Evolutionary conservation across 2,888 invertebrate genomes (phyloP).

Genomic region (Oscheius sp.): DNA sequence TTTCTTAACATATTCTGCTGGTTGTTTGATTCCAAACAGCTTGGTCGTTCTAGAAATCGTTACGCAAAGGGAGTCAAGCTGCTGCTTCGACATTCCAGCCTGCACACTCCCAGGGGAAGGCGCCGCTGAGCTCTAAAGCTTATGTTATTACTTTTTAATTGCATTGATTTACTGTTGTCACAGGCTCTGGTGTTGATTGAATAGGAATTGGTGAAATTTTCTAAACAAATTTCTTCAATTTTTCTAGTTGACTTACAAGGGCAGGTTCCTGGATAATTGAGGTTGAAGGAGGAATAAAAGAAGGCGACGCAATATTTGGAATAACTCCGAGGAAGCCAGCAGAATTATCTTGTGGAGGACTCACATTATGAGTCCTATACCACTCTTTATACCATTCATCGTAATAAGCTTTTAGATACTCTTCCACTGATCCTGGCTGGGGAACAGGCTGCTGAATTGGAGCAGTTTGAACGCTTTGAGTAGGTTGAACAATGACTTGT

Average conservation of each 20-base stretch:
- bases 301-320: not conserved
- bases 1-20: conserved; percentile 40
- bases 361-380: conserved; percentile 23
- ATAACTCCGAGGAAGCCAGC: conserved; percentile 17
- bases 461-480: not conserved
- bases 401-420: conserved; percentile 19
- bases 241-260: not conserved
- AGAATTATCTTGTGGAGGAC: not conserved
- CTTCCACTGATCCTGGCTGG: conserved; percentile 1
- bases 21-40: conserved; percentile 44
- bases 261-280: no score
- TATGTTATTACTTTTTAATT: no score
- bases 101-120: no score
- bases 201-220: no score
- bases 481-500: not conserved
- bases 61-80: conserved; percentile 14
- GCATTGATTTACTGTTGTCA: no score
- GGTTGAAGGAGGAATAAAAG: not conserved
- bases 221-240: not conserved
- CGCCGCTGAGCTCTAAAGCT: no score
- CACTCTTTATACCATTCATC: conserved; percentile 22
- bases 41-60: conserved; percentile 28
- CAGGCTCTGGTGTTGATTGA: not conserved
- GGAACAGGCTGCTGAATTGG: not conserved
- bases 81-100: conserved; percentile 7